These are phyloP conservation scores for Cataglyphis hispanica DNA, from an alignment of 1,140 invertebrate genomes.

Conservation along the genomic window DNA sequence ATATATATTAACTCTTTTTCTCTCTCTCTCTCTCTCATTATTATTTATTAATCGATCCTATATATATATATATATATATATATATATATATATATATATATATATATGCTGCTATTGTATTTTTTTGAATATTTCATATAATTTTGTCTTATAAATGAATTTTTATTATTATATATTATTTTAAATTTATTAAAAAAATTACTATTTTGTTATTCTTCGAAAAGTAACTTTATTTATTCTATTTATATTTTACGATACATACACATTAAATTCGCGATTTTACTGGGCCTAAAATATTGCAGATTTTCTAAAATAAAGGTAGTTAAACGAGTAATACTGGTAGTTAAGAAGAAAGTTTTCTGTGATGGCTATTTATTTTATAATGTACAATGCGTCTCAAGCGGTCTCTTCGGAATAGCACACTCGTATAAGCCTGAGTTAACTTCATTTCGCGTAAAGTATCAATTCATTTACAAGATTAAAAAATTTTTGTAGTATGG, in stretches of 20 bases:
- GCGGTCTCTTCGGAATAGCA: not conserved
- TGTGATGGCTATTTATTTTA: constrained; percentile 32
- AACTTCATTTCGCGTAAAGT: not conserved
- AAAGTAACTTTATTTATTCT: not conserved
- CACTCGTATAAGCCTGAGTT: not conserved
- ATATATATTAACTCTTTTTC: too few species aligned
- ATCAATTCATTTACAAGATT: constrained; percentile 9
- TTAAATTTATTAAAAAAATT: not conserved
- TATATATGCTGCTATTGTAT: not conserved
- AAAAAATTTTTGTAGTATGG: constrained; percentile 4
- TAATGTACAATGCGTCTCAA: not conserved
- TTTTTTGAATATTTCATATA: too few species aligned
- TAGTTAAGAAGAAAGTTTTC: constrained; percentile 12
- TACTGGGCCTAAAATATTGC: not conserved
- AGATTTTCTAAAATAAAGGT: constrained; percentile 19
- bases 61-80: not conserved
- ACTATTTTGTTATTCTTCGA: not conserved
- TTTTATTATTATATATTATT: not conserved
- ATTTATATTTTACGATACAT: not conserved
- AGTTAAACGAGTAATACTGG: not conserved
- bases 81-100: too few species aligned
- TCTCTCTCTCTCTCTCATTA: not conserved
- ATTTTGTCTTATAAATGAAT: not conserved
- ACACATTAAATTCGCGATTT: not conserved
- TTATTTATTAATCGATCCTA: not conserved